Base-by-base conservation (phyloP, 2,113 vertebrate species). In the Corythaeola cristata region DNA sequence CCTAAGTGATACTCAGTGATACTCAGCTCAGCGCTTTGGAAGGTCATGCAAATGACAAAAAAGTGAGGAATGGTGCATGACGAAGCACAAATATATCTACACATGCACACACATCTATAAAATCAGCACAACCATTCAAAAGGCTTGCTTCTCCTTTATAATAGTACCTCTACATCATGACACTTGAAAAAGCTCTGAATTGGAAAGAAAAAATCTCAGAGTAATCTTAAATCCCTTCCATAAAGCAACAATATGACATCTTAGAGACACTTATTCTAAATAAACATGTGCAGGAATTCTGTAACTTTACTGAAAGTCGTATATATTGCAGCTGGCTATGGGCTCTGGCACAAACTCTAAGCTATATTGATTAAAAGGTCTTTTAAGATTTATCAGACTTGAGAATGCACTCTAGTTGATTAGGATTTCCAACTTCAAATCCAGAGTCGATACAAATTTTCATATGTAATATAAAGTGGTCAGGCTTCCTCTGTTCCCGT, bases 401-500 rank as follows among this genome's bases (percentile, higher is more conserved):
- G 53, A 82, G 84, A 96, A 96, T 75, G 74, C 88, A 94, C 94
- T 92, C 91, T 76, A 82, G 35, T 16, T 95, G 91, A 97, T 96
- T 89, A 95, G 87, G 71, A 89, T 94, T 95, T 93, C 91, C 80
- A 86, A 12, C 77, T 56, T 64, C 66, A 88, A 90, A 66, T 45
- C n/a, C n/a, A 49, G 83, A 90, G 90, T 56, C 44, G 4, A 88
- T 79, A 53, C 18, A 11, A 64, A 44, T 64, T 79, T 64, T 87
- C 84, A 22, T 2, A 1, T 26, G 33, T 39, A 69, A 82, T 75
- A n/a, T 58, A 49, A 82, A 90, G 62, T 12, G 1, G 53, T 55
- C 50, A 45, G 79, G 68, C 76, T 60, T 26, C 2, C 59, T 60
- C 71, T 28, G 20, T 24, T 86, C 67, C 80, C 45, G 13, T 14